A percentile compares a stretch with the other conserved stretches of the same genome.
Conservation (phyloP, 1,140 invertebrate species). For the Macrotrachela quadricornifera region DNA sequence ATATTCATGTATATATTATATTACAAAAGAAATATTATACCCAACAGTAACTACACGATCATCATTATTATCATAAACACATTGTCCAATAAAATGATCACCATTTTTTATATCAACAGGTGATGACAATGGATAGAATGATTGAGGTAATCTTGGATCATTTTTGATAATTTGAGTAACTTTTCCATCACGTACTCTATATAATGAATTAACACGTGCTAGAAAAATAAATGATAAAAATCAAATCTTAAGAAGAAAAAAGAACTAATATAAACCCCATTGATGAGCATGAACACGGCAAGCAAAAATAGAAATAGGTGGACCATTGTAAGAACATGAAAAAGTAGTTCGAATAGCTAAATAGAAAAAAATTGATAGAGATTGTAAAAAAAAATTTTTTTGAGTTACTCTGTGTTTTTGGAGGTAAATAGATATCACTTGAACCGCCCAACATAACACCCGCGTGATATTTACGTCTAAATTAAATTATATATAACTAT, state of each 20-base stretch:
- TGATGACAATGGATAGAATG: conserved; percentile 64
- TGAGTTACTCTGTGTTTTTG: conserved; percentile 14
- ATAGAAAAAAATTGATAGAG: background rate
- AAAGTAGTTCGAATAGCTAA: conserved; percentile 1
- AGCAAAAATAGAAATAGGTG: conserved; percentile 2
- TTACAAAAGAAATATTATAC: conserved; percentile 34
- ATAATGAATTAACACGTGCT: conserved; percentile 50
- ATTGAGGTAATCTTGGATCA: conserved; percentile 67
- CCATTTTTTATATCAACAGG: conserved; percentile 32
- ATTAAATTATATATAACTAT: conserved; percentile 14
- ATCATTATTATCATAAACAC: conserved; percentile 1
- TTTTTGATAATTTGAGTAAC: conserved; percentile 41
- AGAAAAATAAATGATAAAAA: too few relatives aligned
- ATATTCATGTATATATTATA: too few relatives aligned
- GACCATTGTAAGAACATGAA: conserved; percentile 6
- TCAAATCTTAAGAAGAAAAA: too few relatives aligned
- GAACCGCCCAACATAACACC: conserved; percentile 20
- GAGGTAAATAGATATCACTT: conserved; percentile 13
- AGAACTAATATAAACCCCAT: conserved; percentile 21
- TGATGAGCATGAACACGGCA: conserved; percentile 4
- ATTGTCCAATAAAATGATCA: conserved; percentile 45
- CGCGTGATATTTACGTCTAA: conserved; percentile 18
- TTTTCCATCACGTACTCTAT: conserved; percentile 42
- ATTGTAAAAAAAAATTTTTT: background rate
- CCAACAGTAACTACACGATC: background rate